A percentile compares a stretch with the other conserved stretches of the same genome.
Conservation (phyloP, 2,797 vertebrate genomes). For the Cryptoprocta ferox region DNA sequence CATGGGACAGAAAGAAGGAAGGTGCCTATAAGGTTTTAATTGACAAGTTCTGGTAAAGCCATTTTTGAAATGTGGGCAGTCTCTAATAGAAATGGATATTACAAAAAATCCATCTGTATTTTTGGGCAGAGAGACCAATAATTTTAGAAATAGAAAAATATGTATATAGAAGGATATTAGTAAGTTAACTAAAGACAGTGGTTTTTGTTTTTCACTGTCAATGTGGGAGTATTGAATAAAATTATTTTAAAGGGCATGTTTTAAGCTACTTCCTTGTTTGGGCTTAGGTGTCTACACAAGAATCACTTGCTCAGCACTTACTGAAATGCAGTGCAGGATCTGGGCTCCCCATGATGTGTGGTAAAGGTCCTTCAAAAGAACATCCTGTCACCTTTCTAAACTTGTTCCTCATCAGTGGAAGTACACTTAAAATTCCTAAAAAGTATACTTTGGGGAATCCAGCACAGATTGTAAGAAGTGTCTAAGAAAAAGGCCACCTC, state of each 20-base stretch:
- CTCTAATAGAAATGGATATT: constrained; percentile 34
- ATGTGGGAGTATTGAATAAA: background rate
- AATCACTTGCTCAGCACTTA: background rate
- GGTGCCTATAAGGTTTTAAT: constrained; percentile 64
- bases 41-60: constrained; percentile 62
- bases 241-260: background rate
- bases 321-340: background rate
- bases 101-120: background rate
- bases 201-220: background rate
- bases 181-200: constrained; percentile 35
- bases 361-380: background rate
- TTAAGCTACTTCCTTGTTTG: background rate
- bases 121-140: background rate
- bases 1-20: constrained; percentile 23
- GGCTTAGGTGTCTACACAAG: background rate
- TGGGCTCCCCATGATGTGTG: background rate
- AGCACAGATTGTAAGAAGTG: background rate
- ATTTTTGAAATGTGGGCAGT: constrained; percentile 63
- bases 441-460: background rate
- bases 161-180: background rate
- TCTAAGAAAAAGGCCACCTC: constrained; percentile 1
- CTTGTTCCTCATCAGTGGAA: background rate
- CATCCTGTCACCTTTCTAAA: background rate
- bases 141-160: constrained; percentile 53
- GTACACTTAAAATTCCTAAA: background rate